Evolutionary conservation across 2,113 vertebrate species (phyloP), one percentile per base, ranked within the genome.

Genomic region (Paradoxurus hermaphroditus): DNA sequence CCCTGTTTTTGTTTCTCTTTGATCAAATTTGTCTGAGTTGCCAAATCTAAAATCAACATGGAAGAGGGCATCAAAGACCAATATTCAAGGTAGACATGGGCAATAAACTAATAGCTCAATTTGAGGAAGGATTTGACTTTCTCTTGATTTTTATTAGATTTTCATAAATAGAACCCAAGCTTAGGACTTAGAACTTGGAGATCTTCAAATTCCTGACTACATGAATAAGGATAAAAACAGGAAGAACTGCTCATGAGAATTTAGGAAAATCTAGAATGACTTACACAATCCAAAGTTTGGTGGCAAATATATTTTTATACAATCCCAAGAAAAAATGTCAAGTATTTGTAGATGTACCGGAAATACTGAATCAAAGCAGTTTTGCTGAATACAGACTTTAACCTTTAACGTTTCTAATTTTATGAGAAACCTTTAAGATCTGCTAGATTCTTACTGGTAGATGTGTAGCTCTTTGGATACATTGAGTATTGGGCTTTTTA

Each of bases 401-500:
- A 97, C 62, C 77, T 65, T 86, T 93, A 89, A 78, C 75, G 90
- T 91, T 91, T 53, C 51, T 93, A 90, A 89, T 95, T 91, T 96
- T 91, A 95, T 96, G 91, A 89, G 79, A 91, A 88, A 90, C 67
- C 29, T 96, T 97, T 67, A 90, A 93, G 51, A 77, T 56, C 51
- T 34, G 82, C 46, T 53, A 44, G n/a, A 44, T 91, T 59, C 27
- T 79, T 86, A 88, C 27, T 41, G 56, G n/a, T 34, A 79, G 81
- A 85, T 87, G 70, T 92, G n/a, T 70, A 59, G 34, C 27, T 93
- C 65, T 83, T 86, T 39, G 75, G 19, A 25, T 86, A 51, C 70
- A 25, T 77, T 96, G 49, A 25, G 39, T 53, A 31, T 67, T 89
- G 90, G 67, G 15, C 15, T 90, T 31, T 91, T 29, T 59, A 49